Percentiles rank a stretch among this genome's conserved stretches.
Conservation (phyloP, 2,113 vertebrate species). For the Pundamilia nyererei region DNA sequence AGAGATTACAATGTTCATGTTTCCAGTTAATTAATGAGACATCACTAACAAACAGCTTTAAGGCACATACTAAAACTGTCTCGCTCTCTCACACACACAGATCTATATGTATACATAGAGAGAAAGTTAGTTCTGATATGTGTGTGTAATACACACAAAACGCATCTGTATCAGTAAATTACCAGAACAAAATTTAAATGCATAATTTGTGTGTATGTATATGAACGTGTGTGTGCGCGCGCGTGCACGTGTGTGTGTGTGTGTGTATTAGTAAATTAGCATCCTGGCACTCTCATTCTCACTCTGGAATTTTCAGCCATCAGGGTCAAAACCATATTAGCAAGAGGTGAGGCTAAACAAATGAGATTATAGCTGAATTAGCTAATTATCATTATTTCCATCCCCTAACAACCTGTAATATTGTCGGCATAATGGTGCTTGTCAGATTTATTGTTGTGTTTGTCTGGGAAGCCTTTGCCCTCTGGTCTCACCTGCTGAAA, state of each 20-base stretch:
- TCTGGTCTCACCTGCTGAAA: slow-evolving; percentile 65
- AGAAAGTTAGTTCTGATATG: neutral
- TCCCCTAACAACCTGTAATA: slow-evolving; percentile 65
- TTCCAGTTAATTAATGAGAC: neutral
- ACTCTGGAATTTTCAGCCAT: slow-evolving; percentile 41
- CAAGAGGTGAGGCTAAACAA: slow-evolving; percentile 64
- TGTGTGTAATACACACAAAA: neutral
- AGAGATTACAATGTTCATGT: neutral
- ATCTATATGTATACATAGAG: neutral
- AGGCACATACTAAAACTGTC: neutral
- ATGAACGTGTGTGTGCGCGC: neutral
- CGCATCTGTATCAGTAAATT: neutral
- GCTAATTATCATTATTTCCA: slow-evolving; percentile 75
- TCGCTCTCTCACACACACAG: neutral
- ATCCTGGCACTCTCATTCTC: slow-evolving; percentile 51
- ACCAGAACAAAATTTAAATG: neutral
- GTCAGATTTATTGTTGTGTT: slow-evolving; percentile 69
- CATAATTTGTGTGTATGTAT: neutral
- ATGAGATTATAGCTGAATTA: slow-evolving; percentile 75
- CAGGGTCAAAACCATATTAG: slow-evolving; percentile 58
- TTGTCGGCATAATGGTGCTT: slow-evolving; percentile 69
- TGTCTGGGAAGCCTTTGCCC: slow-evolving; percentile 68
- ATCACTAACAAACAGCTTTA: neutral
- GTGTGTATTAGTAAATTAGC: slow-evolving; percentile 26
- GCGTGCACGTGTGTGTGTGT: neutral